Conservation (phyloP, 2,888 invertebrate genomes). For the Epinotia demarniana region DNA sequence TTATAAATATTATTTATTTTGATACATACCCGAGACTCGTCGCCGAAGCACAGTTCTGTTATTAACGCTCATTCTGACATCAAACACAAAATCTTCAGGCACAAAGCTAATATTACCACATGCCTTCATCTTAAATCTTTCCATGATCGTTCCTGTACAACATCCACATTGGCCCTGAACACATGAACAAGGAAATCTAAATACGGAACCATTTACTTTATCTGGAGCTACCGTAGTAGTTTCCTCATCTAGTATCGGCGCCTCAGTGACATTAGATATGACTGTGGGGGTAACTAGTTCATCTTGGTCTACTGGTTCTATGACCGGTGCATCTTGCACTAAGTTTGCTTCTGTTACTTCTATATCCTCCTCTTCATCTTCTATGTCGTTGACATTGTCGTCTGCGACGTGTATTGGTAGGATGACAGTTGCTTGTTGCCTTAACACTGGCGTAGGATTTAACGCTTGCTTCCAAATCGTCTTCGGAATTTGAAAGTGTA, state of each 20-base stretch:
- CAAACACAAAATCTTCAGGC: constrained; percentile 93
- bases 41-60: constrained; percentile 89
- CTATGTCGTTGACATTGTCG: constrained; percentile 54
- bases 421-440: constrained; percentile 73
- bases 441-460: constrained; percentile 71
- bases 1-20: constrained; percentile 58
- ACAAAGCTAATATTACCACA: constrained; percentile 92
- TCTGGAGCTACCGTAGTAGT: constrained; percentile 51
- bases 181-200: constrained; percentile 86
- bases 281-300: constrained; percentile 48
- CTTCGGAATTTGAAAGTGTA: constrained; percentile 69
- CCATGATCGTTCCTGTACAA: constrained; percentile 87
- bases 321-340: constrained; percentile 51
- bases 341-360: constrained; percentile 51
- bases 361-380: constrained; percentile 56
- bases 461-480: constrained; percentile 71
- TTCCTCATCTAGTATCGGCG: constrained; percentile 56
- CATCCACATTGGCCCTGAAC: constrained; percentile 87
- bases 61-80: constrained; percentile 89
- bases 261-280: constrained; percentile 52
- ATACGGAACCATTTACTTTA: constrained; percentile 75
- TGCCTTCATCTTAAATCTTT: constrained; percentile 88
- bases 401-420: constrained; percentile 74
- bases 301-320: constrained; percentile 53
- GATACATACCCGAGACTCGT: constrained; percentile 87